These are phyloP conservation scores for Plagiodera versicolora DNA, from an alignment of 2,888 invertebrate species.

Conservation along the genomic window DNA sequence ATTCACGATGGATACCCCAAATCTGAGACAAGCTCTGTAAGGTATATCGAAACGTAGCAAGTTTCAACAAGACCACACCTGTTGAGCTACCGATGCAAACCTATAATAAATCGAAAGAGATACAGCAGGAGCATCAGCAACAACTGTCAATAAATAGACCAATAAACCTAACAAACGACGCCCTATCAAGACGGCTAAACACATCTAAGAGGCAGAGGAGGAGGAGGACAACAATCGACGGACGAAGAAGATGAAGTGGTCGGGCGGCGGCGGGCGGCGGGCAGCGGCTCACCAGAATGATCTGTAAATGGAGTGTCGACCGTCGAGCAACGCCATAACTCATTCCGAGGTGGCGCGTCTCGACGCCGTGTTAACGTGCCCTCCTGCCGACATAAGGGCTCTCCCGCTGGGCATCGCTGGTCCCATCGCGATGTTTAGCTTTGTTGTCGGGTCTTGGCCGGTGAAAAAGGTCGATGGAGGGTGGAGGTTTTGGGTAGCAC, in stretches of 20 bases:
- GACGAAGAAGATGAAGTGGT: constrained; percentile 57
- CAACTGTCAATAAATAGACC: constrained; percentile 46
- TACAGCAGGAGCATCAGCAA: constrained; percentile 12
- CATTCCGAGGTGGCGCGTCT: constrained; percentile 44
- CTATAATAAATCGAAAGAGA: neutral
- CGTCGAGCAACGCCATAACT: constrained; percentile 58
- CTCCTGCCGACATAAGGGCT: constrained; percentile 46
- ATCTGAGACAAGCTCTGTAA: no score
- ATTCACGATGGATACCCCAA: no score
- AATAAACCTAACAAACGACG: constrained; percentile 50
- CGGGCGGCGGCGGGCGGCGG: no score
- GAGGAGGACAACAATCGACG: constrained; percentile 49
- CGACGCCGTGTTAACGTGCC: constrained; percentile 44
- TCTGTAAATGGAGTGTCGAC: constrained; percentile 63
- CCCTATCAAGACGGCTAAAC: constrained; percentile 54
- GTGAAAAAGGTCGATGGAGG: constrained; percentile 8
- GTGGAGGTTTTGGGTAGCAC: constrained; percentile 1
- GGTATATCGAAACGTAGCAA: no score
- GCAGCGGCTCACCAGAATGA: constrained; percentile 60
- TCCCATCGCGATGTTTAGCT: constrained; percentile 47
- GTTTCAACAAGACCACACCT: no score
- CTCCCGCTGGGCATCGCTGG: constrained; percentile 48
- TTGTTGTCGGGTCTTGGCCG: constrained; percentile 42
- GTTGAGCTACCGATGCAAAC: neutral
- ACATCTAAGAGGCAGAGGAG: no score